These are phyloP conservation scores for Galleria mellonella DNA, from an alignment of 1,140 invertebrate genomes.

Conservation along the genomic window DNA sequence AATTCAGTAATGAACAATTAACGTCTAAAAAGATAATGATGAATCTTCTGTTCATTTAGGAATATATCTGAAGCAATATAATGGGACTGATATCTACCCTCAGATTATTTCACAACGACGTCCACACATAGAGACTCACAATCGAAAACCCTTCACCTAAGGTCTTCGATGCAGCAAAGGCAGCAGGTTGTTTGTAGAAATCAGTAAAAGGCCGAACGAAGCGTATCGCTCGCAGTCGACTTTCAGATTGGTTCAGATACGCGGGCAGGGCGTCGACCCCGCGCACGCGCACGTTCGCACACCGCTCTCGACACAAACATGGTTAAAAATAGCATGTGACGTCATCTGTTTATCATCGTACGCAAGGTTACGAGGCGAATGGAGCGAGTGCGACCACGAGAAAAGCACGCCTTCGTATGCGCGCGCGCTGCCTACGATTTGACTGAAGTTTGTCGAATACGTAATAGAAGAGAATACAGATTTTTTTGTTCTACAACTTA, in stretches of 20 bases:
- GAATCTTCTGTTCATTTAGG: no score
- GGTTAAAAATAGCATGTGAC: slow-evolving; percentile 59
- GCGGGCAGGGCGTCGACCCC: slow-evolving; percentile 40
- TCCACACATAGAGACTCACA: no score
- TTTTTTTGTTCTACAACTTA: no score
- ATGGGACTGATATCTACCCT: no score
- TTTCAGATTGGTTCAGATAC: slow-evolving; percentile 30
- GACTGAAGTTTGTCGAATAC: no score
- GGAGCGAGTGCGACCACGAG: slow-evolving; percentile 1
- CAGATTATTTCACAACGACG: no score
- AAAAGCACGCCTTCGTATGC: slow-evolving; percentile 1
- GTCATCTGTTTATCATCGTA: slow-evolving; percentile 64
- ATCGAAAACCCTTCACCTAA: background rate
- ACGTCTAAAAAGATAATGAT: no score
- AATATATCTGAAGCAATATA: no score
- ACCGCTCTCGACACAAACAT: slow-evolving; percentile 31
- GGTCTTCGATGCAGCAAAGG: background rate
- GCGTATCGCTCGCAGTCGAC: slow-evolving; percentile 21
- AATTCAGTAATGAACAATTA: no score
- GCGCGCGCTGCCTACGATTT: background rate
- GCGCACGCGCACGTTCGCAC: slow-evolving; percentile 36
- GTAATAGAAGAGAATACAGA: no score
- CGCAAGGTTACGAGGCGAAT: slow-evolving; percentile 57
- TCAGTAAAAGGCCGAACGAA: slow-evolving; percentile 13
- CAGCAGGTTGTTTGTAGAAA: slow-evolving; percentile 4